These are phyloP conservation scores for Peromyscus californicus DNA, from an alignment of 2,113 vertebrate genomes.

Conservation along the genomic window DNA sequence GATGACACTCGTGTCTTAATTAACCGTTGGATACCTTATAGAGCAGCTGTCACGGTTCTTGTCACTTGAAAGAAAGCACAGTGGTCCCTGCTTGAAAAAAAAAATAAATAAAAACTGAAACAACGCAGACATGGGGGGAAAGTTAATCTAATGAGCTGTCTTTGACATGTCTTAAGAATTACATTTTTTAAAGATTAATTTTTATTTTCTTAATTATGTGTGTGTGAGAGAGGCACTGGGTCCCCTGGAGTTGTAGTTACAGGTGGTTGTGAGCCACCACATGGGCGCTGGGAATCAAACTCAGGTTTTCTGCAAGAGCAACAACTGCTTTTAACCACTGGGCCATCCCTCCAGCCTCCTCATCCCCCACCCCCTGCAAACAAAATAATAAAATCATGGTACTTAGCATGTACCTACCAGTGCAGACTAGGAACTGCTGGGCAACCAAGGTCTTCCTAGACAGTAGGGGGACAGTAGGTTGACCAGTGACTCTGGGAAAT, in stretches of 20 bases:
- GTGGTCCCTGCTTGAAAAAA: constrained; percentile 62
- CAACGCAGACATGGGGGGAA: background rate
- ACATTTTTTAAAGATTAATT: background rate
- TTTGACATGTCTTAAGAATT: constrained; percentile 63
- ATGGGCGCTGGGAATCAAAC: no score
- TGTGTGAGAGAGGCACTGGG: background rate
- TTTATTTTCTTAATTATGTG: background rate
- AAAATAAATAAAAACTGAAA: constrained; percentile 16
- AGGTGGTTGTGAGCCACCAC: background rate
- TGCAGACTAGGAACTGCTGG: constrained; percentile 31
- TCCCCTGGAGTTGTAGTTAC: background rate
- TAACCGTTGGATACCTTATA: constrained; percentile 78
- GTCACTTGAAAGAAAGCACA: constrained; percentile 79
- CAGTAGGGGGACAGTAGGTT: background rate
- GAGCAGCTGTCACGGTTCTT: constrained; percentile 75
- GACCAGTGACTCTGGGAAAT: constrained; percentile 43
- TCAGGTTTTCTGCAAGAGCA: background rate
- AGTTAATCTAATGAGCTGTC: constrained; percentile 70
- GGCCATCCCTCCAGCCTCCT: background rate
- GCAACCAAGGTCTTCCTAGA: background rate
- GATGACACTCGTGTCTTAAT: constrained; percentile 80
- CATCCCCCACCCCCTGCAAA: no score
- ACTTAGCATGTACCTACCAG: constrained; percentile 15
- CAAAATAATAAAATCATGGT: background rate
- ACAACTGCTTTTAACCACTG: background rate